Conservation (phyloP, 2,797 vertebrate species). For the Peromyscus nudipes region DNA sequence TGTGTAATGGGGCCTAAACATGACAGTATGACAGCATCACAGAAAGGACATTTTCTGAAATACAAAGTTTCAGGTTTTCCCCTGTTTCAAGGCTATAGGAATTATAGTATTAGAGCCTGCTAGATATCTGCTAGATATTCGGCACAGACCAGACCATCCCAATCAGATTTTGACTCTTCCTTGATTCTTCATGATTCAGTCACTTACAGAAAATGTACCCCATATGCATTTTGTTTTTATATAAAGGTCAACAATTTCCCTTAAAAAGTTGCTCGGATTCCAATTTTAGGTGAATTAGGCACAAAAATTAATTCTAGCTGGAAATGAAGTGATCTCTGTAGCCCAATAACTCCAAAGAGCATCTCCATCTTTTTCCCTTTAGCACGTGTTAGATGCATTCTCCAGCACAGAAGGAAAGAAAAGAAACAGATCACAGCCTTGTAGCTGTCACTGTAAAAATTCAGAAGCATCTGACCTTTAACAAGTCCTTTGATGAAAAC, state of each 20-base stretch:
- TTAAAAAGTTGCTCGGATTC: background rate
- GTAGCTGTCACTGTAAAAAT: constrained; percentile 41
- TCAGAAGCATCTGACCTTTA: constrained; percentile 48
- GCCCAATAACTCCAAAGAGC: background rate
- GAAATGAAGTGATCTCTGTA: background rate
- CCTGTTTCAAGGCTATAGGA: background rate
- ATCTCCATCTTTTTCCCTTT: background rate
- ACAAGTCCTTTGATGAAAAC: constrained; percentile 61
- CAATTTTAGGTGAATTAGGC: background rate
- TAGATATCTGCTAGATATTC: background rate
- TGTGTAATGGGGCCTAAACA: background rate
- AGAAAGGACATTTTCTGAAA: background rate
- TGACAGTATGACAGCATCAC: background rate
- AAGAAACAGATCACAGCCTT: background rate
- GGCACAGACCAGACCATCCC: background rate
- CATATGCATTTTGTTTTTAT: background rate
- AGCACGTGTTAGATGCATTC: constrained; percentile 31
- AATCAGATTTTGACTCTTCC: background rate
- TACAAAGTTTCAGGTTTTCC: background rate
- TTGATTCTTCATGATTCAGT: background rate
- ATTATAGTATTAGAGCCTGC: background rate
- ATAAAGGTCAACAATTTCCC: constrained; percentile 8
- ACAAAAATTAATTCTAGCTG: background rate
- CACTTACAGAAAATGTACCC: background rate
- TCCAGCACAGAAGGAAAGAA: background rate